A percentile compares a stretch with the other conserved stretches of the same genome.
These are phyloP conservation scores for Melanocharis versteri DNA, from an alignment of 2,113 vertebrate genomes.

Conservation along the genomic window DNA sequence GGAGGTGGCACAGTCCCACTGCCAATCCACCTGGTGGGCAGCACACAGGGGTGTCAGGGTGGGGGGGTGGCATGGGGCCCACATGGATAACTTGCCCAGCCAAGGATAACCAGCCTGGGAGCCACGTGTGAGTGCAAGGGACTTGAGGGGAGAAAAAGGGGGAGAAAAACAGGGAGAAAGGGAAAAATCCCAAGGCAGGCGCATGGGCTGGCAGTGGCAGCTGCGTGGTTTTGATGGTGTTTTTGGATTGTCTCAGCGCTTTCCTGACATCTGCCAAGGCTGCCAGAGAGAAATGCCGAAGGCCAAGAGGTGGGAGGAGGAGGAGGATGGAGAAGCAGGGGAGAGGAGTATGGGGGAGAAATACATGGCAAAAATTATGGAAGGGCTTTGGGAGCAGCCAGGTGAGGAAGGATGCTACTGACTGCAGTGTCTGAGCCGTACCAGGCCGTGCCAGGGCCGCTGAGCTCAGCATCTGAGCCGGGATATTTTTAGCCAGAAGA, in stretches of 20 bases:
- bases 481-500: slow-evolving; percentile 62
- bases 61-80: background rate
- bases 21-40: background rate
- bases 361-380: background rate
- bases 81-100: background rate
- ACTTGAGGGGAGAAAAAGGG: background rate
- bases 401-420: background rate
- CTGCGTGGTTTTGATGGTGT: background rate
- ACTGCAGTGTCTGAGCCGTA: background rate
- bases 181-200: background rate
- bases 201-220: background rate
- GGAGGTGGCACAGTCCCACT: background rate
- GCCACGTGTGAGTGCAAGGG: accelerated
- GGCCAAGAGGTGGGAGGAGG: background rate
- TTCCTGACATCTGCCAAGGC: background rate
- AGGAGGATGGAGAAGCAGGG: background rate
- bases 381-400: background rate
- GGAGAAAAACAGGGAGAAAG: background rate
- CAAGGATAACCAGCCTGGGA: background rate
- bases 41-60: background rate
- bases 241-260: background rate
- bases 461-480: background rate
- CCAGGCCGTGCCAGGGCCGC: background rate
- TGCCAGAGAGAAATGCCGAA: background rate
- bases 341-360: background rate